Evolutionary conservation across 2,888 invertebrate genomes (phyloP).

Genomic region (Nephrotoma flavescens): DNA sequence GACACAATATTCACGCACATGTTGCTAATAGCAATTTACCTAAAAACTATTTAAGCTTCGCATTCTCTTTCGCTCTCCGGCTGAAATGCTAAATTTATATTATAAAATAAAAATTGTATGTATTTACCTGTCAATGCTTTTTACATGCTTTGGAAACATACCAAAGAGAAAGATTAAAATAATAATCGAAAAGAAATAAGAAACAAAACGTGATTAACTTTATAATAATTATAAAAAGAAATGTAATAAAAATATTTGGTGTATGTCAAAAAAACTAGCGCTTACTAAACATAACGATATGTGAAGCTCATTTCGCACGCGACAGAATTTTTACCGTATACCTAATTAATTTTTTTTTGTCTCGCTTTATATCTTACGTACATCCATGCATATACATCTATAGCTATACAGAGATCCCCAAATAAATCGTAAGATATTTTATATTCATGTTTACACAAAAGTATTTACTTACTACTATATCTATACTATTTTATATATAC

Average conservation of each 20-base stretch:
- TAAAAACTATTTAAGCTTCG: no score
- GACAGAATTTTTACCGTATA: background rate
- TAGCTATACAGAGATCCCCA: background rate
- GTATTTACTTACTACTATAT: background rate
- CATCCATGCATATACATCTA: background rate
- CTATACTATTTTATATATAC: background rate
- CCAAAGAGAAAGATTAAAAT: background rate
- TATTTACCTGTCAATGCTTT: background rate
- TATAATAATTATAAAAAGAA: background rate
- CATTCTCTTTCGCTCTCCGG: no score
- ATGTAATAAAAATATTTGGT: background rate
- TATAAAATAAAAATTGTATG: background rate
- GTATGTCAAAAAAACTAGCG: background rate
- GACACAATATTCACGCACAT: no score
- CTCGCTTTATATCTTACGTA: background rate
- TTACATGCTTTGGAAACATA: background rate
- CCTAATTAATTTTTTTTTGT: background rate
- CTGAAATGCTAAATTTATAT: no score
- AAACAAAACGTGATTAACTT: background rate
- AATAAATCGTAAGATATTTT: background rate
- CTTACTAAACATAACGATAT: background rate
- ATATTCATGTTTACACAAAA: background rate
- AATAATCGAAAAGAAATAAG: background rate
- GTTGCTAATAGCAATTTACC: no score
- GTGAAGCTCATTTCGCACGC: background rate